These are phyloP conservation scores for Drosophila histrio DNA, from an alignment of 2,888 invertebrate genomes.

Conservation along the genomic window DNA sequence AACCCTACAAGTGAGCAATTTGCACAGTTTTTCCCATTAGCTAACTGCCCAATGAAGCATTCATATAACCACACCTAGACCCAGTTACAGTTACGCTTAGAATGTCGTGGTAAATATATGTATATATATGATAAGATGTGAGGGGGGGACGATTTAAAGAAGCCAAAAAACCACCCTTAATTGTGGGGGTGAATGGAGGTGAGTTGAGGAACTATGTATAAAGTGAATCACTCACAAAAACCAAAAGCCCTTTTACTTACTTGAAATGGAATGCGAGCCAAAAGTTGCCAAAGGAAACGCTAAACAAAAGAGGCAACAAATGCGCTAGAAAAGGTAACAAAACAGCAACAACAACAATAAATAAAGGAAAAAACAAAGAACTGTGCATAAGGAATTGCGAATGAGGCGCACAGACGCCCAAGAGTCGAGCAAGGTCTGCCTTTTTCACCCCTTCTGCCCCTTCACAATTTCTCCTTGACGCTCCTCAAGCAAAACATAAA, in stretches of 20 bases:
- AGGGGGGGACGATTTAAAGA: constrained; percentile 9
- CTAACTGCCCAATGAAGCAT: constrained; percentile 20
- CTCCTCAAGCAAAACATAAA: constrained; percentile 55
- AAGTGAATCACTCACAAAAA: constrained; percentile 52
- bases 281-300: constrained; percentile 62
- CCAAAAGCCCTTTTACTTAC: constrained; percentile 34
- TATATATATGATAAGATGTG: neutral
- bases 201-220: constrained; percentile 39
- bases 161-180: constrained; percentile 28
- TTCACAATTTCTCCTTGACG: constrained; percentile 6
- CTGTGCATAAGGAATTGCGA: constrained; percentile 31
- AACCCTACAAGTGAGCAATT: constrained; percentile 37
- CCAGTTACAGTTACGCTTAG: constrained; percentile 31
- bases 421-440: constrained; percentile 26
- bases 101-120: neutral
- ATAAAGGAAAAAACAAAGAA: constrained; percentile 37
- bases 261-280: constrained; percentile 53
- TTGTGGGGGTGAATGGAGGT: neutral
- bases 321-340: constrained; percentile 50
- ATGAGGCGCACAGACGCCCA: constrained; percentile 25
- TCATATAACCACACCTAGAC: constrained; percentile 59
- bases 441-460: neutral
- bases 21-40: constrained; percentile 18
- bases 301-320: constrained; percentile 45
- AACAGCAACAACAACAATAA: constrained; percentile 15